Conservation (phyloP, 2,888 invertebrate genomes). For the Limnephilus rhombicus region DNA sequence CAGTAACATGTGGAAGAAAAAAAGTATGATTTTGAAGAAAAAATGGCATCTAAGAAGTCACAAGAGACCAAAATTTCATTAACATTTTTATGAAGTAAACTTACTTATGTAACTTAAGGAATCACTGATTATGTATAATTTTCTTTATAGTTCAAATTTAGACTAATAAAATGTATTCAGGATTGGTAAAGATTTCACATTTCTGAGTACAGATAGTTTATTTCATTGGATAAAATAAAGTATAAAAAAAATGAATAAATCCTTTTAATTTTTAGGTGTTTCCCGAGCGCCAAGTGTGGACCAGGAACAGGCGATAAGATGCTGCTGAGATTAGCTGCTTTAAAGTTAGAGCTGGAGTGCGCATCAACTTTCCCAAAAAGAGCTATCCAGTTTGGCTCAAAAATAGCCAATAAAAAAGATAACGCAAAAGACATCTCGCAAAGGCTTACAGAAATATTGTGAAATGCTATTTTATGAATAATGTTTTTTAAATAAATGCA, state of each 20-base stretch:
- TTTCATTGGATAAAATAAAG: not conserved
- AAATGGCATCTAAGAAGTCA: too few relatives aligned
- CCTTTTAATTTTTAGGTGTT: slow-evolving; percentile 75
- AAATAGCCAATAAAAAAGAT: slow-evolving; percentile 94
- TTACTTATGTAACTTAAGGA: too few relatives aligned
- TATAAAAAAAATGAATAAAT: not conserved
- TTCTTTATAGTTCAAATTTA: not conserved
- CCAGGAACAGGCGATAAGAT: slow-evolving; percentile 96
- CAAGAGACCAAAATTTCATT: too few relatives aligned
- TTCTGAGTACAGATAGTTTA: not conserved
- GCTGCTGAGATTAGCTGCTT: slow-evolving; percentile 86
- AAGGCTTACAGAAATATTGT: slow-evolving; percentile 9
- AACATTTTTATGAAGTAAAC: too few relatives aligned
- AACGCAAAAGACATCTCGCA: slow-evolving; percentile 88
- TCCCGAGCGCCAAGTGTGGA: slow-evolving; percentile 78
- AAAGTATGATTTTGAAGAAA: too few relatives aligned
- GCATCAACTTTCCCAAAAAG: slow-evolving; percentile 89
- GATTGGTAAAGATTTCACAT: not conserved
- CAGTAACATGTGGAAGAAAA: too few relatives aligned
- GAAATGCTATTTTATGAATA: not conserved
- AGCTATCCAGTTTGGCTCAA: slow-evolving; percentile 98
- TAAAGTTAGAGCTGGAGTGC: slow-evolving; percentile 80
- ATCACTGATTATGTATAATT: not conserved
- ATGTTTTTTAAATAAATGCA: not conserved
- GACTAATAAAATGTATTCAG: not conserved